A percentile compares a stretch with the other conserved stretches of the same genome.
Evolutionary conservation across 1,140 invertebrate species (phyloP).

Genomic region (Drosophila kepulauana): DNA sequence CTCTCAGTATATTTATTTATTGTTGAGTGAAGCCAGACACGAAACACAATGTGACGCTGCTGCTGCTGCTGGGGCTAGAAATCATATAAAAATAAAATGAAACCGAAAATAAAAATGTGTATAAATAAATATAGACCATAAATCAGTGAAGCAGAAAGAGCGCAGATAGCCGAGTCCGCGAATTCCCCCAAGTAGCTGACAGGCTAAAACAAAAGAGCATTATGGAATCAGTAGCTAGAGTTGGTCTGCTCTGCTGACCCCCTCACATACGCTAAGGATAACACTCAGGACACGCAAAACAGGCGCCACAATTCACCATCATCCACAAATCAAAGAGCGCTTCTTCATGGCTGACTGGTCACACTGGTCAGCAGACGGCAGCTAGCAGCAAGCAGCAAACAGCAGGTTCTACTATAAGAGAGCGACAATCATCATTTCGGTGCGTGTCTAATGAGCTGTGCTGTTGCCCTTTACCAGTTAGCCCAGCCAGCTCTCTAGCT

Average conservation of each 20-base stretch:
- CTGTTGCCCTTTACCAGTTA: constrained; percentile 31
- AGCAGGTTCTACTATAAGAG: constrained; percentile 24
- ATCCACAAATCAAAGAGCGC: constrained; percentile 75
- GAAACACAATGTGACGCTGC: constrained; percentile 23
- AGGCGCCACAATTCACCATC: constrained; percentile 23
- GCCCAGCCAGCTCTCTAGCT: not conserved
- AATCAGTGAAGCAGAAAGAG: constrained; percentile 76
- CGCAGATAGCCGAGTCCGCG: constrained; percentile 54
- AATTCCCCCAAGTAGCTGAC: constrained; percentile 35
- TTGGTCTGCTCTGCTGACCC: too few species aligned
- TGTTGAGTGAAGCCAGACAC: constrained; percentile 29
- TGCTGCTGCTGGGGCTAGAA: constrained; percentile 9
- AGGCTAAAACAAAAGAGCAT: constrained; percentile 30
- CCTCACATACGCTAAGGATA: not conserved
- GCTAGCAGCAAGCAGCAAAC: not conserved
- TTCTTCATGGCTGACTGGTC: constrained; percentile 66
- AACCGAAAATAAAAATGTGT: constrained; percentile 46
- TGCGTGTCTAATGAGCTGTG: constrained; percentile 83
- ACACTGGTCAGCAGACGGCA: constrained; percentile 50
- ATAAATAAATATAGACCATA: constrained; percentile 73
- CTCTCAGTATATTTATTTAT: not conserved
- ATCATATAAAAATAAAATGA: constrained; percentile 60
- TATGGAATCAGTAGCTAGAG: constrained; percentile 8
- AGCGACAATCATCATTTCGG: constrained; percentile 68
- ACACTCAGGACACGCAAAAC: constrained; percentile 43